Conservation (phyloP, 2,888 invertebrate species). For the Parnassius mnemosyne region DNA sequence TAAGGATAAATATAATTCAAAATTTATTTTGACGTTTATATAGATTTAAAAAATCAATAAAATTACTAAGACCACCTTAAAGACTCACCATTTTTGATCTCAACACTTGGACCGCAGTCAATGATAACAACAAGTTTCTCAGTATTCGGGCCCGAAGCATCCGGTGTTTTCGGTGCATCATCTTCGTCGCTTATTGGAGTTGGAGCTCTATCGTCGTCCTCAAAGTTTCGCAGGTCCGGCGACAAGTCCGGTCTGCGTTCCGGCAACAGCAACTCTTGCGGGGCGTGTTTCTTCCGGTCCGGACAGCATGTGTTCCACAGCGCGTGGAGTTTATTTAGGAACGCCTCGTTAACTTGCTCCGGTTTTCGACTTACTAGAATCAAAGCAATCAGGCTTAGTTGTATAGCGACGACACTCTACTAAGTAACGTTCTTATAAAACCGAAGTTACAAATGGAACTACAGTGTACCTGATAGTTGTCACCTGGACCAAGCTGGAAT, state of each 20-base stretch:
- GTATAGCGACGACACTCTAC: too few relatives aligned
- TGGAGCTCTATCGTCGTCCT: slow-evolving; percentile 46
- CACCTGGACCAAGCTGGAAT: too few relatives aligned
- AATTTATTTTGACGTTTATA: too few relatives aligned
- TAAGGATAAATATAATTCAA: too few relatives aligned
- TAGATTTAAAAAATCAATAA: too few relatives aligned
- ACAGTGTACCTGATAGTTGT: too few relatives aligned
- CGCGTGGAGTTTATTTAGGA: slow-evolving; percentile 48
- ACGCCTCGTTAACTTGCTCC: slow-evolving; percentile 44
- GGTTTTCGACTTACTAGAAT: slow-evolving; percentile 61
- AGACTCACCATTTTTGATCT: slow-evolving; percentile 11
- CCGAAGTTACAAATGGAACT: too few relatives aligned
- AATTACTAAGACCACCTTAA: neutral
- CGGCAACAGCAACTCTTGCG: slow-evolving; percentile 39
- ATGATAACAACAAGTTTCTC: slow-evolving; percentile 16
- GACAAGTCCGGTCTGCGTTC: slow-evolving; percentile 47
- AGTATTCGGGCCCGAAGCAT: slow-evolving; percentile 14
- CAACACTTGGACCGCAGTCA: slow-evolving; percentile 1
- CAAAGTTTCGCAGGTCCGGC: slow-evolving; percentile 51
- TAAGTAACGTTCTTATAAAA: too few relatives aligned
- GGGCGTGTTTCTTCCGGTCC: slow-evolving; percentile 44
- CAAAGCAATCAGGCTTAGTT: too few relatives aligned
- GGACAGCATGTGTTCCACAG: slow-evolving; percentile 66
- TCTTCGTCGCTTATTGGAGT: slow-evolving; percentile 59
- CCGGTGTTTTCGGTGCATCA: slow-evolving; percentile 33